These are phyloP conservation scores for Teleogryllus occipitalis DNA, from an alignment of 1,140 invertebrate species.

Conservation along the genomic window DNA sequence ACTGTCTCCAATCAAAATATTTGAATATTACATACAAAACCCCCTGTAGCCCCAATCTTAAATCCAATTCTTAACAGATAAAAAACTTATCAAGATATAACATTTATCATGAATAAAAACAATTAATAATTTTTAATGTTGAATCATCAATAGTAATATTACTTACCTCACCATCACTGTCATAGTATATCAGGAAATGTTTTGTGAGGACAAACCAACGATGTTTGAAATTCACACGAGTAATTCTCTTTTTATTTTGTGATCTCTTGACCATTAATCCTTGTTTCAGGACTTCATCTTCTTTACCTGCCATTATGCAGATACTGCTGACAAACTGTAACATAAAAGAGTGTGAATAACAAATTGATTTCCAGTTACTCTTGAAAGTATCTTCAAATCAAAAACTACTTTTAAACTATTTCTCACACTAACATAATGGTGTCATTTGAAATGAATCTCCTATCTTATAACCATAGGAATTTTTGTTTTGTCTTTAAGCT, in stretches of 20 bases:
- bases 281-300: constrained; percentile 45
- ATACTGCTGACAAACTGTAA: too few species aligned
- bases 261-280: constrained; percentile 79
- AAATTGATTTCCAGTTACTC: too few species aligned
- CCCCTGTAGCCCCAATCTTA: neutral
- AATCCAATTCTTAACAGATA: neutral
- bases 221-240: constrained; percentile 74
- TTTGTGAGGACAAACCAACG: constrained; percentile 73
- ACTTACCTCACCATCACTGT: constrained; percentile 61
- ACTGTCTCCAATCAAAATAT: too few species aligned
- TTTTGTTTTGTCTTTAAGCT: too few species aligned
- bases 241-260: constrained; percentile 78
- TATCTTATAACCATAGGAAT: too few species aligned
- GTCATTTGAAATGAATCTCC: too few species aligned
- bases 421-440: too few species aligned
- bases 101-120: neutral
- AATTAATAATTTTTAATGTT: neutral
- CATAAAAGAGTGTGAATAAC: too few species aligned
- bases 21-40: too few species aligned
- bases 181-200: constrained; percentile 67
- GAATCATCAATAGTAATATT: neutral
- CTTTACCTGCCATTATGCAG: constrained; percentile 36
- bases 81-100: neutral
- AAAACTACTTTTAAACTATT: too few species aligned
- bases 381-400: too few species aligned